Conservation (phyloP, 2,113 vertebrate species). For the Tilapia sparmanii region DNA sequence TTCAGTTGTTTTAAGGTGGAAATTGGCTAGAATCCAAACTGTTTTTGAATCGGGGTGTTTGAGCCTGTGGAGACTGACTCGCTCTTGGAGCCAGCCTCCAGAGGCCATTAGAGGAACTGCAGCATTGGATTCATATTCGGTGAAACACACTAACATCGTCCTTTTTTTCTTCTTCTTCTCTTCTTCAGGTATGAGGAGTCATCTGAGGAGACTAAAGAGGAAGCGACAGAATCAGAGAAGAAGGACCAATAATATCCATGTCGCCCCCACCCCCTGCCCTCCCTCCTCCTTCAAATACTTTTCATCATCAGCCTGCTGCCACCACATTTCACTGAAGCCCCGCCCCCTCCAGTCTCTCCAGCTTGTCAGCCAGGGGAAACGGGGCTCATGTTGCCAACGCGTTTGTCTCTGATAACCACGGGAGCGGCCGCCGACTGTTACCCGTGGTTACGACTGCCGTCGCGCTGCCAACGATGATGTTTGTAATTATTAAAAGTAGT, state of each 20-base stretch:
- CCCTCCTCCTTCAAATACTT: neutral
- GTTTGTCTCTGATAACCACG: conserved; percentile 3
- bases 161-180: neutral
- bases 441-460: conserved; percentile 4
- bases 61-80: neutral
- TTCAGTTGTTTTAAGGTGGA: neutral
- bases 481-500: neutral
- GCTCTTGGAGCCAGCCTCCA: fast-evolving
- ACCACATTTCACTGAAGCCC: conserved; percentile 38
- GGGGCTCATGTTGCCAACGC: neutral
- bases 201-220: conserved; percentile 57
- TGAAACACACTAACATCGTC: neutral
- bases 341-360: neutral
- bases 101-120: neutral
- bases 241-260: conserved; percentile 62
- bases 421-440: neutral
- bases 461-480: neutral
- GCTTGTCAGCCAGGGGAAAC: neutral
- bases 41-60: neutral
- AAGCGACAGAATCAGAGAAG: conserved; percentile 57
- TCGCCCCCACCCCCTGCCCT: neutral
- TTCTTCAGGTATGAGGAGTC: conserved; percentile 69
- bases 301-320: conserved; percentile 12
- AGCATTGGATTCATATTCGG: fast-evolving
- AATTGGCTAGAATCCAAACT: neutral